phyloP scores from a whole-genome alignment of 1,140 invertebrate genomes.

The Leguminivora glycinivorella region DNA sequence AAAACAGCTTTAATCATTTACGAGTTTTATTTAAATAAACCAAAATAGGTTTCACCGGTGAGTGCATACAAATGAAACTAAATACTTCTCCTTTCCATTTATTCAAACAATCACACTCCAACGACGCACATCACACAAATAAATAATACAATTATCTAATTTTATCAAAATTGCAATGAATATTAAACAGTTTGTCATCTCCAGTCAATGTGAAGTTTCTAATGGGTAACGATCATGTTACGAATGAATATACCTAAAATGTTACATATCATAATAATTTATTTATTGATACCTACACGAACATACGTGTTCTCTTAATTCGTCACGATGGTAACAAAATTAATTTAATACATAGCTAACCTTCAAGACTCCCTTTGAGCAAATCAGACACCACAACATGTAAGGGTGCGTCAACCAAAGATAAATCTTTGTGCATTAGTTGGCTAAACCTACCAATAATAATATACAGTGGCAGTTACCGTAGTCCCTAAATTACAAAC shows the following conservation, averaged over 20 bases:
- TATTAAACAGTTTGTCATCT: constrained; percentile 24
- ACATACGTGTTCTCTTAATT: background rate
- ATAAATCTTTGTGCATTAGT: constrained; percentile 39
- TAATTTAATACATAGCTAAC: constrained; percentile 17
- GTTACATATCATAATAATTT: constrained; percentile 15
- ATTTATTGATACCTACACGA: background rate
- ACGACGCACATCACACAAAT: constrained; percentile 40
- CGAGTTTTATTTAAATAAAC: background rate
- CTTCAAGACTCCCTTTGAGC: constrained; percentile 37
- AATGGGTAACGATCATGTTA: constrained; percentile 10
- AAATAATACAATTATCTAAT: constrained; percentile 30
- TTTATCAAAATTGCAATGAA: constrained; percentile 27
- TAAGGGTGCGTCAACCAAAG: constrained; percentile 24
- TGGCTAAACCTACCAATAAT: constrained; percentile 39
- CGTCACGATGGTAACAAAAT: background rate
- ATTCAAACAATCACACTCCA: constrained; percentile 45
- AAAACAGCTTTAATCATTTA: constrained; percentile 1
- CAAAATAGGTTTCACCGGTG: background rate
- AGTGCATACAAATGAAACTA: constrained; percentile 27
- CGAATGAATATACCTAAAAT: constrained; percentile 11
- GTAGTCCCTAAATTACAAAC: constrained; percentile 36
- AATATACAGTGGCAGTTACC: constrained; percentile 42
- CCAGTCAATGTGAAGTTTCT: constrained; percentile 19
- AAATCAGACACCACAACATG: constrained; percentile 35
- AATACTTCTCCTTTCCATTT: constrained; percentile 38